Evolutionary conservation across 2,113 vertebrate species (phyloP).

Genomic region (Corythornis vintsioides): DNA sequence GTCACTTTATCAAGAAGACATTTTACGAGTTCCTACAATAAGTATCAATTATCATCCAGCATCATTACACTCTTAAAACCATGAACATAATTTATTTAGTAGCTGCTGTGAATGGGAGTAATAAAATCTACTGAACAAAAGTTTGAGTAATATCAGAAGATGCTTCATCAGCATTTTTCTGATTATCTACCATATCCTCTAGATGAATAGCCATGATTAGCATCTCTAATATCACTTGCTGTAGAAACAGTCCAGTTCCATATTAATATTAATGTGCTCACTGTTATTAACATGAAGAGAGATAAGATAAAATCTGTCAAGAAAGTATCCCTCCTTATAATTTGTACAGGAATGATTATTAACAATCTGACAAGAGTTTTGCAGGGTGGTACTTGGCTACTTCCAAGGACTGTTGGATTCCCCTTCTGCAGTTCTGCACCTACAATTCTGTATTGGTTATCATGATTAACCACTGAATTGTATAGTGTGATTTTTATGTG

Average conservation of each 20-base stretch:
- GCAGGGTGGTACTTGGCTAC: neutral
- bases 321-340: neutral
- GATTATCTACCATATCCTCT: constrained; percentile 9
- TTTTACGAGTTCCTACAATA: neutral
- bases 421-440: neutral
- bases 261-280: neutral
- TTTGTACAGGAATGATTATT: neutral
- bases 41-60: constrained; percentile 14
- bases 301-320: neutral
- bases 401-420: neutral
- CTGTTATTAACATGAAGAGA: neutral
- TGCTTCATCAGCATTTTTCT: constrained; percentile 52
- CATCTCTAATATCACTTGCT: constrained; percentile 7
- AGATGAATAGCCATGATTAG: constrained; percentile 10
- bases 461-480: neutral
- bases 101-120: neutral
- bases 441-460: neutral
- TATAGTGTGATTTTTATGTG: neutral
- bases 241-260: neutral
- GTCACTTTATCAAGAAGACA: constrained; percentile 15
- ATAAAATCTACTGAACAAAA: constrained; percentile 53
- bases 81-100: constrained; percentile 27
- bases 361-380: neutral
- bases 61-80: constrained; percentile 15
- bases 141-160: constrained; percentile 21